Conservation (phyloP, 2,888 invertebrate species). For the Augochlorella aurata region DNA sequence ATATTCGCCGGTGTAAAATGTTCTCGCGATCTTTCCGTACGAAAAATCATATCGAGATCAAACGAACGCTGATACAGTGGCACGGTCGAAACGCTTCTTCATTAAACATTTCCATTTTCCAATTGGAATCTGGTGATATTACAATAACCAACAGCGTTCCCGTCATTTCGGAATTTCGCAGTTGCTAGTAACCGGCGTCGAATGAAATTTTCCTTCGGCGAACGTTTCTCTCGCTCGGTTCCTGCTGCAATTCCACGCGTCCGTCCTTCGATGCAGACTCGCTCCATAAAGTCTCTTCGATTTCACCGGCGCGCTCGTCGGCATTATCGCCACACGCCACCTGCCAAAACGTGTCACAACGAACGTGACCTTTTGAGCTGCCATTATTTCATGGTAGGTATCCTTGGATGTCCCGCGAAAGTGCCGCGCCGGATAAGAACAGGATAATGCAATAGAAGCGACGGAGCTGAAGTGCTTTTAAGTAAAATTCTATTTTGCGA, state of each 20-base stretch:
- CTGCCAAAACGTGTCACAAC: not conserved
- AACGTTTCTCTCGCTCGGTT: not conserved
- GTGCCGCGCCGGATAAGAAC: not conserved
- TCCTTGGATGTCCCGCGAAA: not conserved
- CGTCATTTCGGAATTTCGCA: not conserved
- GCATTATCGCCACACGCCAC: not conserved
- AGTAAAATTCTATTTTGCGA: slow-evolving; percentile 15
- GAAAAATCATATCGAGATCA: not conserved
- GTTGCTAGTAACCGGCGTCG: not conserved
- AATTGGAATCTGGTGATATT: not conserved
- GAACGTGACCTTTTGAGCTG: slow-evolving; percentile 9
- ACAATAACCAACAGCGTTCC: not conserved
- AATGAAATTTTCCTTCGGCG: not conserved
- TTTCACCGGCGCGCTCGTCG: not conserved
- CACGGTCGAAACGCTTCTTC: not conserved
- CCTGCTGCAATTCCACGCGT: not conserved
- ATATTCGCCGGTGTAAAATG: not conserved
- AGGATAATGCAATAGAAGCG: slow-evolving; percentile 7
- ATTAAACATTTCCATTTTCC: not conserved
- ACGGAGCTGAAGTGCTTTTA: slow-evolving; percentile 1
- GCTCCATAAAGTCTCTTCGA: not conserved
- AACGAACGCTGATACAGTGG: not conserved
- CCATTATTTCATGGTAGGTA: slow-evolving; percentile 9
- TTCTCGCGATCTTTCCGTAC: not conserved
- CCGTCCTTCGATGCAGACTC: not conserved